Conservation (phyloP, 1,140 invertebrate species). For the Gerris buenoi region DNA sequence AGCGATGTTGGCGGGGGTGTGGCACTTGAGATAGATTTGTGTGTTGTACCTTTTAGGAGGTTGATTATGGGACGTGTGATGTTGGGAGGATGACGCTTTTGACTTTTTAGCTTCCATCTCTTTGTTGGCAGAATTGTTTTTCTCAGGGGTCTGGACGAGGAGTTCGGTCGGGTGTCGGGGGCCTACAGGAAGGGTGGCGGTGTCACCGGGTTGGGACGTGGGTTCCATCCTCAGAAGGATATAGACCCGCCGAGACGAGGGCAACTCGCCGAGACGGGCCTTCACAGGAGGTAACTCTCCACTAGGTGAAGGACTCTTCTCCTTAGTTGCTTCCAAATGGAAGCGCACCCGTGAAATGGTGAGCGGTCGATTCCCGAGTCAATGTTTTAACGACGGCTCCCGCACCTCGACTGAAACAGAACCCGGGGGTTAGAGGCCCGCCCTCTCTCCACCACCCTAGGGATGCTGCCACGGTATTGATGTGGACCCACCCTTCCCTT, state of each 20-base stretch:
- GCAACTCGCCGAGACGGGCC: neutral
- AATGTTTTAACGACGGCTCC: neutral
- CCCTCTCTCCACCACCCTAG: conserved; percentile 4
- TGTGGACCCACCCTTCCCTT: neutral
- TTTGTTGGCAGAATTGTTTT: conserved; percentile 65
- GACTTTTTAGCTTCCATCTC: conserved; percentile 65
- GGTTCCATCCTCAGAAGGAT: neutral
- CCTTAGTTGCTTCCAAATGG: neutral
- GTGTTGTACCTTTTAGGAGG: conserved; percentile 55
- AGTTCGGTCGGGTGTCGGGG: conserved; percentile 31
- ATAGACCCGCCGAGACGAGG: conserved; percentile 1
- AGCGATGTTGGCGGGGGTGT: neutral
- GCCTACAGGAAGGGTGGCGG: conserved; percentile 63
- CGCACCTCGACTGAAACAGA: neutral
- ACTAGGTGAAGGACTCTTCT: neutral
- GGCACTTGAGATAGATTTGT: neutral
- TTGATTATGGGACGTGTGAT: conserved; percentile 28
- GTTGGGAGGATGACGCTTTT: conserved; percentile 7
- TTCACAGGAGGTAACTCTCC: neutral
- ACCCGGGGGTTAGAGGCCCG: neutral
- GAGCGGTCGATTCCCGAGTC: neutral
- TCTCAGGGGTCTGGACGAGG: conserved; percentile 47
- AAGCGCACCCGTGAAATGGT: neutral
- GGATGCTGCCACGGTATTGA: conserved; percentile 2
- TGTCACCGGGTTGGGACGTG: conserved; percentile 64